Evolutionary conservation across 2,888 invertebrate species (phyloP).

Genomic region (Rotaria sp.): DNA sequence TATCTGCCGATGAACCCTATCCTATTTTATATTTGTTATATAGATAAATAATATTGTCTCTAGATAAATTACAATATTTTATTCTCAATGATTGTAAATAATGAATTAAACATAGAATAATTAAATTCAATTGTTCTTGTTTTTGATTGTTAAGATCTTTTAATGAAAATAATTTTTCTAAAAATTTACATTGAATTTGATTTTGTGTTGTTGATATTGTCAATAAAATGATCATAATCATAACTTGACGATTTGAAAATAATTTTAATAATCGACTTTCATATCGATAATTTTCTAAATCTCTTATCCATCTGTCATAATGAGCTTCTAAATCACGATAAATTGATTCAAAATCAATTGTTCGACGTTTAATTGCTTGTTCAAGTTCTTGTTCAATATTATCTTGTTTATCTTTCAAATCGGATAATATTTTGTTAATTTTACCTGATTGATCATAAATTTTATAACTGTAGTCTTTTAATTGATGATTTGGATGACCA

Average conservation of each 20-base stretch:
- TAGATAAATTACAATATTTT: background rate
- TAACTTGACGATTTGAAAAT: slow-evolving; percentile 3
- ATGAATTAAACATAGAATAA: background rate
- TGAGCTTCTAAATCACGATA: background rate
- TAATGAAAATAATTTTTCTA: background rate
- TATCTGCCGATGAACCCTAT: background rate
- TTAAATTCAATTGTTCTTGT: background rate
- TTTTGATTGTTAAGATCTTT: background rate
- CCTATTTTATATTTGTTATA: background rate
- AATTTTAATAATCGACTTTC: background rate
- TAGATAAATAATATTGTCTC: background rate
- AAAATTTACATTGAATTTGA: background rate
- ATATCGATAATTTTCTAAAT: background rate
- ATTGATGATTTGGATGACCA: slow-evolving; percentile 7
- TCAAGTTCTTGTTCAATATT: background rate
- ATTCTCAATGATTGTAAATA: slow-evolving; percentile 6
- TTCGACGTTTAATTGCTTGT: background rate
- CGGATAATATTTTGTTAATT: background rate
- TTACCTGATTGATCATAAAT: background rate
- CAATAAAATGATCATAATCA: slow-evolving; percentile 26
- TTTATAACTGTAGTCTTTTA: background rate
- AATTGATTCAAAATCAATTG: background rate
- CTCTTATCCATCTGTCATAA: background rate
- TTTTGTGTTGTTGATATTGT: background rate
- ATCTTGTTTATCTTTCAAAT: background rate